Evolutionary conservation across 1,140 invertebrate genomes (phyloP), one percentile per base, ranked within the genome.

Genomic region (Idris sp.): DNA sequence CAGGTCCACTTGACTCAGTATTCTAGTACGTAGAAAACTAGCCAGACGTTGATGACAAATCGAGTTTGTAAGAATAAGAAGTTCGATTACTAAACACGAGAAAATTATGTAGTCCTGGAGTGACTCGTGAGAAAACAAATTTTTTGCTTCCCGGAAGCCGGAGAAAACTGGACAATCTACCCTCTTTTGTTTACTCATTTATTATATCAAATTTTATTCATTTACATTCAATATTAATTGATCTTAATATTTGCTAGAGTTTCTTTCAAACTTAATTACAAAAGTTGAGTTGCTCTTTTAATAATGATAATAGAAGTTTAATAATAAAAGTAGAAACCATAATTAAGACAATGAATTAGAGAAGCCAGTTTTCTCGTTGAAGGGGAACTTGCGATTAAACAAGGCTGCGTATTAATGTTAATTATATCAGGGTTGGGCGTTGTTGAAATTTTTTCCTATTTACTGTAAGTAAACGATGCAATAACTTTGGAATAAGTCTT

Each of bases 1-100:
- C n/a, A n/a, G 73, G 62, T 33, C 74, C 51, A 56, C 22, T 56
- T 46, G 31, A 65, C 77, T 31, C 53, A 76, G 68, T 76, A 77
- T 78, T 77, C 25, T 67, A 71, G 53, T 62, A 61, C 22, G 5
- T 53, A 78, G 48, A 38, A 38, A 48, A 26, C 48, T 64, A 56
- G 19, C 26, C 19, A 65, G 38, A 58, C 10, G 13, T 59, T 46
- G 33, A 69, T 30, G 30, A 68, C 25, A 33, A 56, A 58, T 43
- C 33, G 54, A 67, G 48, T 79, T 76, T 59, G 53, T 76, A 71
- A 44, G 51, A 79, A 53, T 59, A 71, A 69, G 33, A 77, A 74
- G 75, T 76, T 77, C 71, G 67, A 78, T 77, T 72, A 16, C 43
- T 26, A 65, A 53, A 64, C 8, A 40, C 8, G 15, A 33, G 15